These are phyloP conservation scores for Euzophera pinguis DNA, from an alignment of 2,888 invertebrate genomes.

Conservation along the genomic window DNA sequence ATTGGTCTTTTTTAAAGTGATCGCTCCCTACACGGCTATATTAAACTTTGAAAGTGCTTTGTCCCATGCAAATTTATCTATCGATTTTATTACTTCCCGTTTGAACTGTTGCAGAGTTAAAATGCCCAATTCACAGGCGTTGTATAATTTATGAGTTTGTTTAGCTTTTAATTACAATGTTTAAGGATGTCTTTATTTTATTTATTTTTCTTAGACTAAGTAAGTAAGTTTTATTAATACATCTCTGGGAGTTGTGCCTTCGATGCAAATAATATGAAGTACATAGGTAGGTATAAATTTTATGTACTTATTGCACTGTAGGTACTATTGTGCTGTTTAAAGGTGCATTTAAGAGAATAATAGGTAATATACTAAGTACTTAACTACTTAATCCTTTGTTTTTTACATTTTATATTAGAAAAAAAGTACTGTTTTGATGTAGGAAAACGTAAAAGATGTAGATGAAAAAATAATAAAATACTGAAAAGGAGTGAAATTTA, in stretches of 20 bases:
- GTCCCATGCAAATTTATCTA: slow-evolving; percentile 59
- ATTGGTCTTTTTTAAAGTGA: slow-evolving; percentile 23
- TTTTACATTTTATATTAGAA: too few relatives aligned
- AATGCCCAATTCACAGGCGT: slow-evolving; percentile 30
- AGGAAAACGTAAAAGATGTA: not conserved
- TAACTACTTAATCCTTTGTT: too few relatives aligned
- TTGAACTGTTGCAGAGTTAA: slow-evolving; percentile 40
- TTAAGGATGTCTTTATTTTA: not conserved
- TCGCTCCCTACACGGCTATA: slow-evolving; percentile 44
- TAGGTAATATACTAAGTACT: too few relatives aligned
- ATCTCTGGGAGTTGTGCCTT: too few relatives aligned
- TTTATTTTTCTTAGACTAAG: not conserved
- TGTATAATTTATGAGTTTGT: slow-evolving; percentile 18
- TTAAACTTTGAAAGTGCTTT: slow-evolving; percentile 52
- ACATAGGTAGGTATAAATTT: too few relatives aligned
- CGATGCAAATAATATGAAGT: too few relatives aligned
- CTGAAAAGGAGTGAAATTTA: slow-evolving; percentile 27
- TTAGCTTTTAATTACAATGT: not conserved
- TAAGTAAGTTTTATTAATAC: not conserved
- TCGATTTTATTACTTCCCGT: slow-evolving; percentile 51
- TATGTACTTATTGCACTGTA: too few relatives aligned
- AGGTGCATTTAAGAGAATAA: too few relatives aligned
- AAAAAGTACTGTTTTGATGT: not conserved
- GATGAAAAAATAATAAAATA: slow-evolving; percentile 18
- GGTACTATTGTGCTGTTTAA: too few relatives aligned